These are phyloP conservation scores for Hypocryptadius cinnamomeus DNA, from an alignment of 2,113 vertebrate genomes.

Conservation along the genomic window DNA sequence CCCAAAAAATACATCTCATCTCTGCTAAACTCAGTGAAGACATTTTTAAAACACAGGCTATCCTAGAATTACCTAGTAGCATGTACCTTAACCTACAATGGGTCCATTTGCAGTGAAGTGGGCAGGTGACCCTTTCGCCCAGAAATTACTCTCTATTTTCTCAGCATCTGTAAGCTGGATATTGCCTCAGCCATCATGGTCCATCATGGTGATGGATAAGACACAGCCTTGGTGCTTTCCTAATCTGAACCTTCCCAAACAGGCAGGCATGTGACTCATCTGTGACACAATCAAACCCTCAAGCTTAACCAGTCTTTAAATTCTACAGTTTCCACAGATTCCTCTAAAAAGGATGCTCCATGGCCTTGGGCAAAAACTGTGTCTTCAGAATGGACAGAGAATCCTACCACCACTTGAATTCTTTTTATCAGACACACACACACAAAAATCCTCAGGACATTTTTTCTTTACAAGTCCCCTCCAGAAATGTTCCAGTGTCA, in stretches of 20 bases:
- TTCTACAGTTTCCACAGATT: not conserved
- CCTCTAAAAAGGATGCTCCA: not conserved
- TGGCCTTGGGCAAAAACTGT: not conserved
- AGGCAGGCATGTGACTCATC: not conserved
- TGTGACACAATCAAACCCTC: not conserved
- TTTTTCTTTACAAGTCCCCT: not conserved
- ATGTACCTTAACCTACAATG: not conserved
- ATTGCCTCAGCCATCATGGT: not conserved
- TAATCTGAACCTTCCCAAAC: not conserved
- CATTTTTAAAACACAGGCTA: not conserved
- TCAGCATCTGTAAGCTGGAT: not conserved
- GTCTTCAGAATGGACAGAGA: not conserved
- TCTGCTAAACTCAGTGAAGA: not conserved
- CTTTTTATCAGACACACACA: not conserved
- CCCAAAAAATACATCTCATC: not conserved
- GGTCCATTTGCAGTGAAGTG: not conserved
- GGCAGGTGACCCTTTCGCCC: not conserved
- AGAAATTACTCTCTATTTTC: not conserved
- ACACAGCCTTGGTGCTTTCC: not conserved
- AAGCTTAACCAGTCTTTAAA: not conserved
- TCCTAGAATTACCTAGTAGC: not conserved
- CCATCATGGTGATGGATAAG: not conserved
- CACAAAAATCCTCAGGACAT: not conserved
- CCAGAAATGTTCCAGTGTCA: not conserved
- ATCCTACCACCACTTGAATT: not conserved